Percentiles rank a stretch among this genome's conserved stretches.
Conservation (phyloP, 1,140 invertebrate species). For the Ooceraea biroi region DNA sequence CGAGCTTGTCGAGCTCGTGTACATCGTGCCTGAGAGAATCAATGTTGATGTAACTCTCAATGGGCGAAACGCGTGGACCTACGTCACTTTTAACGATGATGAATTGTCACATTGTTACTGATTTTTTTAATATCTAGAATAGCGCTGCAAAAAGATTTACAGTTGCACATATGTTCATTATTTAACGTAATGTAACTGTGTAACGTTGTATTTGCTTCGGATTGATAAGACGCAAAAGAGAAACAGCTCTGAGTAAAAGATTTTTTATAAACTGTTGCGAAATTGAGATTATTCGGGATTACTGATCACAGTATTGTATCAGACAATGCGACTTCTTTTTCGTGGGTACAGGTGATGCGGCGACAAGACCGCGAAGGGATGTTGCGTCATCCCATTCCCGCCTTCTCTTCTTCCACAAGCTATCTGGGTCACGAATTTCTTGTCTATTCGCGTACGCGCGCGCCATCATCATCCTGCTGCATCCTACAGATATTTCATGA, state of each 20-base stretch:
- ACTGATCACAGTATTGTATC: neutral
- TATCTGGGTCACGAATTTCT: conserved; percentile 63
- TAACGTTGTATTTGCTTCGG: neutral
- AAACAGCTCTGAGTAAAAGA: neutral
- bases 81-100: conserved; percentile 10
- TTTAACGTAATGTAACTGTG: neutral
- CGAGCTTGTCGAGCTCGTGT: neutral
- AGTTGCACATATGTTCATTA: neutral
- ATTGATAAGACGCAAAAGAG: neutral
- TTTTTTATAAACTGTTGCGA: neutral
- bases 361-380: neutral
- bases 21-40: conserved; percentile 13
- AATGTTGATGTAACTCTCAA: conserved; percentile 20
- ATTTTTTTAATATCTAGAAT: conserved; percentile 4
- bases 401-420: conserved; percentile 1
- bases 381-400: conserved; percentile 40
- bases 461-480: conserved; percentile 2
- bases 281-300: neutral
- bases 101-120: neutral
- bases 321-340: conserved; percentile 25
- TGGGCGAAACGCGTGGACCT: neutral
- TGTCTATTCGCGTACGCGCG: conserved; percentile 24
- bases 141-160: neutral
- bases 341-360: neutral
- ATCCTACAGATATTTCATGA: conserved; percentile 47